phyloP scores from a whole-genome alignment of 1,140 invertebrate species.

The Drosophila mojavensis region DNA sequence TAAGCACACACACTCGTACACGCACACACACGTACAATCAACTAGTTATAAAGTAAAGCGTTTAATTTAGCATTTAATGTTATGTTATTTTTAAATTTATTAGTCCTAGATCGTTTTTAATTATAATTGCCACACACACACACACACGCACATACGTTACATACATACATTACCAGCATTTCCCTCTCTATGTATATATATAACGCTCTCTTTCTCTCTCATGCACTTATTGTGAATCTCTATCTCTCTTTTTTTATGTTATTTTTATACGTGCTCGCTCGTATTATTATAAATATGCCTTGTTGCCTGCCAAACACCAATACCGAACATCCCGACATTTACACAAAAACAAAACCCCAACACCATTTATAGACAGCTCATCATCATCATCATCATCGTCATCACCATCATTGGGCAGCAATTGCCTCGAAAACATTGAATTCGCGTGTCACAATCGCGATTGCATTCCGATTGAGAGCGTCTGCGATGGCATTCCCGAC shows the following conservation, averaged over 20 bases:
- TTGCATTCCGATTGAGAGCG: slow-evolving; percentile 85
- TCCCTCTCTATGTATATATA: neutral
- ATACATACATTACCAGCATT: neutral
- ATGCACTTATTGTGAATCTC: slow-evolving; percentile 32
- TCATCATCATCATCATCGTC: slow-evolving; percentile 39
- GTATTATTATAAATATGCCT: slow-evolving; percentile 58
- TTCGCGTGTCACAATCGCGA: slow-evolving; percentile 85
- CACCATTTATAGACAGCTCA: slow-evolving; percentile 57
- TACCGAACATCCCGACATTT: slow-evolving; percentile 25
- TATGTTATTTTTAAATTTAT: slow-evolving; percentile 35
- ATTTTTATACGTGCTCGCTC: slow-evolving; percentile 42
- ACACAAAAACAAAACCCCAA: slow-evolving; percentile 32
- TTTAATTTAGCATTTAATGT: slow-evolving; percentile 60
- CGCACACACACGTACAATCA: slow-evolving; percentile 7
- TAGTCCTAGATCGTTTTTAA: slow-evolving; percentile 27
- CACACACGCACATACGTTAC: neutral
- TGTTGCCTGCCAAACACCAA: slow-evolving; percentile 61
- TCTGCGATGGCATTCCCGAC: slow-evolving; percentile 93
- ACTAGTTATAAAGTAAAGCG: slow-evolving; percentile 38
- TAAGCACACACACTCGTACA: slow-evolving; percentile 10
- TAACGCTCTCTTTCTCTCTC: slow-evolving; percentile 36
- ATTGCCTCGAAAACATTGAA: slow-evolving; percentile 82
- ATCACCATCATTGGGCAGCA: slow-evolving; percentile 41
- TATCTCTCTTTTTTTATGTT: slow-evolving; percentile 54
- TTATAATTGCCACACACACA: slow-evolving; percentile 48